Evolutionary conservation across 2,113 vertebrate species (phyloP), one percentile per base, ranked within the genome.

Genomic region (Zapornia atra): DNA sequence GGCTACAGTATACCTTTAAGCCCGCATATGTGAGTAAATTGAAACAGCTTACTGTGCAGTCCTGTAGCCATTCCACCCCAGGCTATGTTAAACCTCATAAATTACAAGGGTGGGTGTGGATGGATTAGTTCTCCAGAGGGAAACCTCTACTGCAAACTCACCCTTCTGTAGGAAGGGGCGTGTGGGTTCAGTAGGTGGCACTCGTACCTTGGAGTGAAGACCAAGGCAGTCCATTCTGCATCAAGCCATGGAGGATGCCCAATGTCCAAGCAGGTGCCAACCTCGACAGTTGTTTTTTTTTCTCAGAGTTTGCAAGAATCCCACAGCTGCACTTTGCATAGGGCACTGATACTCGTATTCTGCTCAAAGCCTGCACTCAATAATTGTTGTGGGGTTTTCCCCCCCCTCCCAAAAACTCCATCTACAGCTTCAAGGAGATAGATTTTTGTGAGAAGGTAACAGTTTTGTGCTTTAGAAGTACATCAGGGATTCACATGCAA

Each of bases 121-220:
- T n/a, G 61, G 83, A 48, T 65, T 24, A 36, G 54, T 1, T 10
- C 6, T 93, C 44, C 3, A 4, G 34, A 65, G 54, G 65, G 69
- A 82, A 86, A 88, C 33, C 60, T 42, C 51, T 50, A 1, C 31
- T 15, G 44, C 5, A 3, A 92, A 4, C 40, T 69, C 3, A 0
- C 25, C 46, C 3, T 86, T 26, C 33, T 26, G 57, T 42, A 61
- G 36, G 78, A 51, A 82, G n/a, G 10, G 22, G 15, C 1, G 10
- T 11, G 48, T 42, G 44, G 25, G 12, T n/a, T 95, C 88, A 91
- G 88, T 51, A 96, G 92, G 86, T 95, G 96, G 92, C 95, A 94
- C 92, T 94, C n/a, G 79, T 4, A 57, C 78, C 73, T 46, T 60
- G 73, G 57, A 28, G 50, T 4, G 42, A 59, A 38, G 44, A 16